Conservation (phyloP, 2,888 invertebrate genomes). For the Archips xylosteana region DNA sequence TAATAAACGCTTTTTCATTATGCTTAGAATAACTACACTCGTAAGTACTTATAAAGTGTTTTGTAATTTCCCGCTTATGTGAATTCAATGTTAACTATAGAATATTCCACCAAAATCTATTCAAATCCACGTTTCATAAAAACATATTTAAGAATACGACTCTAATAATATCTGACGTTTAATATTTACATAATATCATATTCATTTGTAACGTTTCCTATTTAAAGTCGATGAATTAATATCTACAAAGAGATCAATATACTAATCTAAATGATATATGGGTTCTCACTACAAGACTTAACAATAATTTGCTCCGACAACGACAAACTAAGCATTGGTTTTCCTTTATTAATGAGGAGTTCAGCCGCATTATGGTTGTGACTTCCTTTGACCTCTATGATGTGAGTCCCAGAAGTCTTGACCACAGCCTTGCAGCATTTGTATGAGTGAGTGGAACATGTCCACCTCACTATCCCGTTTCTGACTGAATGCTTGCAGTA, state of each 20-base stretch:
- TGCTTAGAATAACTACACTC: neutral
- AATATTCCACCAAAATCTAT: neutral
- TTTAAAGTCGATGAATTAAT: neutral
- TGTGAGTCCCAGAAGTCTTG: constrained; percentile 68
- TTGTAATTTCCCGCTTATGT: no score
- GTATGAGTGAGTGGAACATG: constrained; percentile 78
- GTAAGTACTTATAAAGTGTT: no score
- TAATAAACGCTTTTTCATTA: neutral
- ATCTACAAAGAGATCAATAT: neutral
- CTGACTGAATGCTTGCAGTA: constrained; percentile 73
- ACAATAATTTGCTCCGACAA: constrained; percentile 45
- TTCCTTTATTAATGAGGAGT: constrained; percentile 65
- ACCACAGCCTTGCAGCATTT: constrained; percentile 78
- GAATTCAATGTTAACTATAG: neutral
- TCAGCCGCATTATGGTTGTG: constrained; percentile 78
- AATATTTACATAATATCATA: neutral
- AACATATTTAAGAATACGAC: neutral
- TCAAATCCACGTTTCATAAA: neutral
- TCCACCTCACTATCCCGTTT: constrained; percentile 72
- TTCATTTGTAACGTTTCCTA: neutral
- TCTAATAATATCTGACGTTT: neutral
- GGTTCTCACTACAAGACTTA: constrained; percentile 33
- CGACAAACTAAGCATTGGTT: constrained; percentile 41
- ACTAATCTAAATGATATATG: constrained; percentile 27
- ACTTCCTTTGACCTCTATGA: constrained; percentile 69